Evolutionary conservation across 2,797 vertebrate genomes (phyloP).

Genomic region (Acrossocheilus wenchowensis): DNA sequence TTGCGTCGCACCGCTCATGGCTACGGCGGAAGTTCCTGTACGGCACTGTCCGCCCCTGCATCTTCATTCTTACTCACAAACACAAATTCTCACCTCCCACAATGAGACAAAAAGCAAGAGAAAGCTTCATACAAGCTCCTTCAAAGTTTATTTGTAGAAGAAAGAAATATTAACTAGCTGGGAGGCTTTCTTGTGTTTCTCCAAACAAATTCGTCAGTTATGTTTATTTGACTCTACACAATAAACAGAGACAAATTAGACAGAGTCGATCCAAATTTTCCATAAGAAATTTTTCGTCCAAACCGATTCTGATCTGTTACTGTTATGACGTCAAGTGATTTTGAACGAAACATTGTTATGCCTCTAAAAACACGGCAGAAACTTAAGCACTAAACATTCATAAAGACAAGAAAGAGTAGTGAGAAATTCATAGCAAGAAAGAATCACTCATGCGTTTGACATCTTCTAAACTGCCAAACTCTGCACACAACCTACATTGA

Average conservation of each 20-base stretch:
- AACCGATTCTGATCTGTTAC: not conserved
- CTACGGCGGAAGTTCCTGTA: conserved; percentile 43
- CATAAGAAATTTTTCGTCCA: not conserved
- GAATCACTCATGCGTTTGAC: not conserved
- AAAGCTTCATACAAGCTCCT: not conserved
- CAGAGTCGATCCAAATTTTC: not conserved
- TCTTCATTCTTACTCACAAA: conserved; percentile 43
- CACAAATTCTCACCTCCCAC: conserved; percentile 24
- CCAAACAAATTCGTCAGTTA: not conserved
- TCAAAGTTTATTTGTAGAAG: not conserved
- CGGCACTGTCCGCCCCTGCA: conserved; percentile 54
- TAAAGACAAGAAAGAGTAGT: not conserved
- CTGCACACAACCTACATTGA: not conserved
- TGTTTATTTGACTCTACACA: not conserved
- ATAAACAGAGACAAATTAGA: conserved; percentile 18
- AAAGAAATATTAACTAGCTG: not conserved
- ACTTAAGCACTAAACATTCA: not conserved
- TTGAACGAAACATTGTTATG: not conserved
- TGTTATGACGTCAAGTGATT: not conserved
- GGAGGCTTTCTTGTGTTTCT: not conserved
- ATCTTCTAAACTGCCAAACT: not conserved
- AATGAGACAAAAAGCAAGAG: not conserved
- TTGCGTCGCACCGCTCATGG: not conserved
- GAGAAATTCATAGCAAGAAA: not conserved
- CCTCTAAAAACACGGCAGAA: not conserved